Evolutionary conservation across 2,797 vertebrate species (phyloP), one percentile per base, ranked within the genome.

Genomic region (Vireo griseus): DNA sequence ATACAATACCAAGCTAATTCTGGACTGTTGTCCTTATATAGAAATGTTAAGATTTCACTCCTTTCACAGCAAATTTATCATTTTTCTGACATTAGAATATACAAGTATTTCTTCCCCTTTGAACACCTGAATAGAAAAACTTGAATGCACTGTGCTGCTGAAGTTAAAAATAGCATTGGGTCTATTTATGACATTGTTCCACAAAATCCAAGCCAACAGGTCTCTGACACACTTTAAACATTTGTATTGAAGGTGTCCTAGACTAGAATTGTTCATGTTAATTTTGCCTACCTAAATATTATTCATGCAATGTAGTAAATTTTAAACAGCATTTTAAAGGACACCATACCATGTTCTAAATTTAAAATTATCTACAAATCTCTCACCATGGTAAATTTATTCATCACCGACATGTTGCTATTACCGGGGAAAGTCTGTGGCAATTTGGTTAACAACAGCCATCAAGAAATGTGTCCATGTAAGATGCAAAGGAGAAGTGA

Each of bases 1-100:
- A 86, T 90, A 95, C 55, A 98, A 72, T 74, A 96, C 39, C 67
- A 95, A 91, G 40, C 66, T 97, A 80, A 95, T 93, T 92, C 82
- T 94, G 52, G 51, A 67, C 54, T 78, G 63, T 81, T 82, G 78
- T 62, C 92, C 87, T 90, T 95, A 93, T 54, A 84, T 35, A 94
- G 61, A 97, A 97, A 96, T 92, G 86, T 95, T 95, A 97, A 92
- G 71, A 93, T 96, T 95, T 97, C 92, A 89, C 73, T 92, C 61
- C 73, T 95, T 96, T 79, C 92, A 81, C 81, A 96, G 92, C 19
- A 67, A 92, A 77, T 94, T 82, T 94, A 80, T 94, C 33, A 94
- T 94, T 97, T 97, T 96, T 88, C 85, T 35, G 15, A 66, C 80
- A 86, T 25, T 57, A 94, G 87, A 94, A 61, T 59, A 91, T 52